Percentiles rank a stretch among this genome's conserved stretches.
Evolutionary conservation across 2,113 vertebrate species (phyloP).

Genomic region (Serinus canaria): DNA sequence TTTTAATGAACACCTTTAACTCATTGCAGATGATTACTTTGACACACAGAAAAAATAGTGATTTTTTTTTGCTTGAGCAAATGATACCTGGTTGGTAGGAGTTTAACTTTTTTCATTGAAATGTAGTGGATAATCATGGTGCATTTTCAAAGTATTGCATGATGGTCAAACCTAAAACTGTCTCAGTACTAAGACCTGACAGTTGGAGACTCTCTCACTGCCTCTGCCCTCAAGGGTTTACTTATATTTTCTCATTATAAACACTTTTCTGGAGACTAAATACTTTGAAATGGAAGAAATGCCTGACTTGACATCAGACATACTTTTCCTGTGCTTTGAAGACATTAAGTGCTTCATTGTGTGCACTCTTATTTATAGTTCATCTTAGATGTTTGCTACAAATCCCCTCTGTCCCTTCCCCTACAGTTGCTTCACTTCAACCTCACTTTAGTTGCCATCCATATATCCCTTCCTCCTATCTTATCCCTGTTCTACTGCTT

Average conservation of each 20-base stretch:
- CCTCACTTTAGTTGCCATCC: background rate
- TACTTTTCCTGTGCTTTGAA: constrained; percentile 40
- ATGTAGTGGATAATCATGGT: background rate
- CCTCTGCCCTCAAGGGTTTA: background rate
- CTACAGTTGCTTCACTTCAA: background rate
- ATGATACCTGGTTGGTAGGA: background rate
- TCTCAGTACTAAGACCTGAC: background rate
- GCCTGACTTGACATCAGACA: background rate
- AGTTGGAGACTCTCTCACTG: background rate
- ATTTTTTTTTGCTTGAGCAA: background rate
- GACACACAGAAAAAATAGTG: background rate
- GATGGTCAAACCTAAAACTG: background rate
- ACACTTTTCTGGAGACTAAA: background rate
- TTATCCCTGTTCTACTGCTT: background rate
- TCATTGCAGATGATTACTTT: background rate
- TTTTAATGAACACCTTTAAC: background rate
- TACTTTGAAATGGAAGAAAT: constrained; percentile 10
- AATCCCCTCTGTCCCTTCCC: background rate
- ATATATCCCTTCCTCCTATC: background rate
- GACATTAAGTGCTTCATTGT: background rate
- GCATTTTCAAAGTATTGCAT: background rate
- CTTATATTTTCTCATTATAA: background rate
- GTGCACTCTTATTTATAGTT: constrained; percentile 17
- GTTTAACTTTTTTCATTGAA: background rate
- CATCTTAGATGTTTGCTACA: background rate